Conservation (phyloP, 2,888 invertebrate genomes). For the Tetramorium bicarinatum region DNA sequence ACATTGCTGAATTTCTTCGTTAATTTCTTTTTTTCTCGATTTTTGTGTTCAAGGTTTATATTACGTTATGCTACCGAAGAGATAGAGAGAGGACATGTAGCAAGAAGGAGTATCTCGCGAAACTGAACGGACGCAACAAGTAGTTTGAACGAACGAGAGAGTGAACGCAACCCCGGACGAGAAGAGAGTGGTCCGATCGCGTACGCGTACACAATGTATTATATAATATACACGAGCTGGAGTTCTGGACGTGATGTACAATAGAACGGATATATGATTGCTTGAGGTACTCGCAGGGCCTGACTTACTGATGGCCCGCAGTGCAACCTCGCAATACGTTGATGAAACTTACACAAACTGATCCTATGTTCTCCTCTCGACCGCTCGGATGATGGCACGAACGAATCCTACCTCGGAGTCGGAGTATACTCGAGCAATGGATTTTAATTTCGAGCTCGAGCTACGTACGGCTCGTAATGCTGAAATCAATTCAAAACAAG, state of each 20-base stretch:
- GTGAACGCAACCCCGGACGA: not conserved
- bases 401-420: not conserved
- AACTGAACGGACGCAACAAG: conserved; percentile 76
- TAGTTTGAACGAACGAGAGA: conserved; percentile 65
- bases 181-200: not conserved
- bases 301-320: conserved; percentile 60
- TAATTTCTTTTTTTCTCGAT: not conserved
- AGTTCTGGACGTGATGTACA: conserved; percentile 81
- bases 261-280: conserved; percentile 84
- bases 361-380: conserved; percentile 71
- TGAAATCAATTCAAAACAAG: not conserved
- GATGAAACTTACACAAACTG: conserved; percentile 82
- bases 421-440: too few species aligned
- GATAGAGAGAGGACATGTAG: not conserved
- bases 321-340: conserved; percentile 80
- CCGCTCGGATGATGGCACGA: too few species aligned
- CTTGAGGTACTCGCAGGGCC: conserved; percentile 78
- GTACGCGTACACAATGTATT: not conserved
- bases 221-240: not conserved
- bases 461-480: not conserved
- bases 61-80: not conserved
- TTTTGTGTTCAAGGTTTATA: not conserved
- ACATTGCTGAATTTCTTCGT: not conserved
- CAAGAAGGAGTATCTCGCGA: conserved; percentile 60
- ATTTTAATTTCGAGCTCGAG: not conserved